Evolutionary conservation across 2,797 vertebrate species (phyloP), one percentile per base, ranked within the genome.

Genomic region (Margarornis squamiger): DNA sequence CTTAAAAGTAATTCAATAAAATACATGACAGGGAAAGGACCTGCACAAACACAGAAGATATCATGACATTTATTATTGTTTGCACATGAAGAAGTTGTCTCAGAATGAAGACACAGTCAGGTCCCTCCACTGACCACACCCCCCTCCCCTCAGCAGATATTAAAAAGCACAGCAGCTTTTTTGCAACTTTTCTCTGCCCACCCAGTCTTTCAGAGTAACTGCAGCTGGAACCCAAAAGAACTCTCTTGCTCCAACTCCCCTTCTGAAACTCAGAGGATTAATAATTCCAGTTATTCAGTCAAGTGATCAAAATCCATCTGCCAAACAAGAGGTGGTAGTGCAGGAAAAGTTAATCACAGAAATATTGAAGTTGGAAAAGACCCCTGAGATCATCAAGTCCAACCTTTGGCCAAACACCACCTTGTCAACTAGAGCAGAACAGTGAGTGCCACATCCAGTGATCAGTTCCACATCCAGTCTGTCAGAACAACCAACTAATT

Each of bases 51-150:
- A 18, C 24, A 11, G 43, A 27, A 30, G 52, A 27, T 22, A 26
- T 20, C 4, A 4, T 7, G 2, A 0, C 5, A 15, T 19, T 41
- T 7, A 2, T 39, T 27, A 2, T 13, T 63, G 36, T 41, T 66
- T 54, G 68, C 36, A 14, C 2, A 10, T 32, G 41, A 41, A 43
- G 5, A 54, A 14, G 22, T 2, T 70, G 29, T 15, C 76, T 65
- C 75, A 88, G 67, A 45, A 72, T 32, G 12, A 57, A 20, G 23
- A 67, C n/a, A 17, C 24, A 21, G 10, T 7, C 8, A 30, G 26
- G 34, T 8, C 22, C 14, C 74, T 43, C 9, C 18, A 36, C n/a
- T 55, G 11, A 17, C 8, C 4, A 1, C 4, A 1, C 24, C 48
- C 13, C 14, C 7, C 49, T 9, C 15, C 12, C 6, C 30, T 49